Conservation (phyloP, 2,113 vertebrate species). For the Notothenia rossii region DNA sequence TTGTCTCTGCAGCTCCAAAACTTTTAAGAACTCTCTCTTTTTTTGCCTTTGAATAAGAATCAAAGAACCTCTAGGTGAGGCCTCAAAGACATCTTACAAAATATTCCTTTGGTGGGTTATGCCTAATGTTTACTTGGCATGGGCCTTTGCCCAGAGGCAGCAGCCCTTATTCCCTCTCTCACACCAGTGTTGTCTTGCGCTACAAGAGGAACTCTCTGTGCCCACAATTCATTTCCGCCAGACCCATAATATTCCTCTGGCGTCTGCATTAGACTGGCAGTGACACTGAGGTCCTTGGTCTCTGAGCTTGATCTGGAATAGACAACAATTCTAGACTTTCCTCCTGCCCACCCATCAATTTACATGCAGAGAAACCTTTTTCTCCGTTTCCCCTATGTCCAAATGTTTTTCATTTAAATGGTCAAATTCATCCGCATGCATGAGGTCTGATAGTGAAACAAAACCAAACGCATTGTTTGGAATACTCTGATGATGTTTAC, state of each 20-base stretch:
- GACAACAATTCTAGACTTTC: conserved; percentile 73
- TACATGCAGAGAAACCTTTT: conserved; percentile 42
- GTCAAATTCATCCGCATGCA: conserved; percentile 10
- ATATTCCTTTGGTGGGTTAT: conserved; percentile 76
- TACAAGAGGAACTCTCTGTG: conserved; percentile 75
- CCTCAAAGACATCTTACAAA: conserved; percentile 78
- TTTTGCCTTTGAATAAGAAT: conserved; percentile 76
- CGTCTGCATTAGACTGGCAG: conserved; percentile 72
- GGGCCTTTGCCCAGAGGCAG: conserved; percentile 71
- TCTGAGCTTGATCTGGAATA: conserved; percentile 67
- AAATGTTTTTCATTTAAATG: conserved; percentile 53
- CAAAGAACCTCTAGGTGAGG: conserved; percentile 73
- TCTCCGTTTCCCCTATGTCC: conserved; percentile 19
- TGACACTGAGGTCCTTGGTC: conserved; percentile 70
- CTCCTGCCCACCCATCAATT: conserved; percentile 53
- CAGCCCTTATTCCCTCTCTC: conserved; percentile 69
- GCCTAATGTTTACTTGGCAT: conserved; percentile 82
- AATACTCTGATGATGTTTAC: conserved; percentile 1
- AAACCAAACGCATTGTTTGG: conserved; percentile 11
- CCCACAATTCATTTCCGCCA: conserved; percentile 84
- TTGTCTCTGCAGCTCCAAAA: conserved; percentile 65
- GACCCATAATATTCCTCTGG: conserved; percentile 79
- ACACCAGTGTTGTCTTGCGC: conserved; percentile 79
- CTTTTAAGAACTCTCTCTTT: conserved; percentile 78
- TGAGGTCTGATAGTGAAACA: conserved; percentile 29